Conservation (phyloP, 2,888 invertebrate species). For the Steinernema hermaphroditum region DNA sequence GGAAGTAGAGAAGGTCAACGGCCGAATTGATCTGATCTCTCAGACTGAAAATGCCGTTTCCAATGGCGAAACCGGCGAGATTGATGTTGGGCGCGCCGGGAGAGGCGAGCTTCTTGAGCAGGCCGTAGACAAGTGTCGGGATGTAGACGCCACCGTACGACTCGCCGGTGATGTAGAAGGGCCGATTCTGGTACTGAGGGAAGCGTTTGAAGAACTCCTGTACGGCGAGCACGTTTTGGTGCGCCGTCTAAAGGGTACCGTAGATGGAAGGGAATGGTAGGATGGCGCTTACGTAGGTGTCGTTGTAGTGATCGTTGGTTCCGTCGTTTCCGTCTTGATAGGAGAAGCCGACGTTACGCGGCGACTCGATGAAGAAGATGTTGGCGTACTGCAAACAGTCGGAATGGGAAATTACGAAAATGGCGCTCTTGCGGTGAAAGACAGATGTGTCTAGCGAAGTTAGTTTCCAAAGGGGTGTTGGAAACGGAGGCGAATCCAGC, state of each 20-base stretch:
- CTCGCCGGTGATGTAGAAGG: conserved; percentile 66
- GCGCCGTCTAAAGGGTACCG: conserved; percentile 64
- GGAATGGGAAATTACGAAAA: neutral
- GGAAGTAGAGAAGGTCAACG: conserved; percentile 53
- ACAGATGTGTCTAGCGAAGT: too few species aligned
- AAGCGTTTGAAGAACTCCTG: conserved; percentile 69
- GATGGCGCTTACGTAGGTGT: conserved; percentile 41
- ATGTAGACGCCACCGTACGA: conserved; percentile 39
- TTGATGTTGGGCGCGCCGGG: neutral
- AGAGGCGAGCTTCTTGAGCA: conserved; percentile 30
- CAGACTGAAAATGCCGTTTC: conserved; percentile 23
- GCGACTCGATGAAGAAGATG: conserved; percentile 70
- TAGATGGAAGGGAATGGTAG: too few species aligned
- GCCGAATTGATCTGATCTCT: conserved; percentile 50
- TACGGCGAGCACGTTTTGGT: conserved; percentile 68
- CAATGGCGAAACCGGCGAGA: conserved; percentile 19
- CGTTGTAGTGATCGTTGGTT: conserved; percentile 46
- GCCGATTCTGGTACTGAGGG: conserved; percentile 67
- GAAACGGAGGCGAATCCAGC: too few species aligned
- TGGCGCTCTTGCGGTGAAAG: neutral
- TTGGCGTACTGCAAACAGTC: conserved; percentile 67
- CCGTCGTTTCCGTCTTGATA: conserved; percentile 63
- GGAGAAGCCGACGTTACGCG: conserved; percentile 70
- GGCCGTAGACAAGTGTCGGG: conserved; percentile 37
- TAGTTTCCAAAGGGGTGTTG: too few species aligned